phyloP scores from a whole-genome alignment of 2,888 invertebrate species.

The Agrochola circellaris region DNA sequence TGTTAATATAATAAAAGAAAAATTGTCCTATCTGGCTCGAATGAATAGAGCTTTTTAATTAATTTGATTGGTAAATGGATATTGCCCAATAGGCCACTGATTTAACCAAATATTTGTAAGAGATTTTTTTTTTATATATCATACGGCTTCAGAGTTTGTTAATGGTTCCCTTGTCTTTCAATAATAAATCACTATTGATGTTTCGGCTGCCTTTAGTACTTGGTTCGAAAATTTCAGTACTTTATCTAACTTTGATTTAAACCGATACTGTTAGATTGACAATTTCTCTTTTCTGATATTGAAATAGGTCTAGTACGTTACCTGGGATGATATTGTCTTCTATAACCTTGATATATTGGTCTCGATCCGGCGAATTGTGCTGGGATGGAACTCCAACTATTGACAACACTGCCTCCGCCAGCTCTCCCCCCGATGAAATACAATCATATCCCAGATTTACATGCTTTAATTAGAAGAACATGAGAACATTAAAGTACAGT shows the following conservation, averaged over 20 bases:
- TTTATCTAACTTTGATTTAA: background rate
- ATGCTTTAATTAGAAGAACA: constrained; percentile 67
- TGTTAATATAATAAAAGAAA: no score
- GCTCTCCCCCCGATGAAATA: constrained; percentile 69
- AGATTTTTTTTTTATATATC: background rate
- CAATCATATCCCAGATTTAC: constrained; percentile 83
- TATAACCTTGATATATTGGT: constrained; percentile 72
- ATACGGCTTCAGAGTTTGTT: background rate
- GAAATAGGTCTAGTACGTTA: constrained; percentile 55
- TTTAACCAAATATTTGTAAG: no score
- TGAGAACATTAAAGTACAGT: background rate
- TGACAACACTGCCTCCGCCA: constrained; percentile 77
- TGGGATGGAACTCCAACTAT: constrained; percentile 83
- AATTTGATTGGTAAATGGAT: background rate
- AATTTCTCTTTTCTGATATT: background rate
- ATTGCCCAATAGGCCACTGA: no score
- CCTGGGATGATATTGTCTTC: constrained; percentile 78
- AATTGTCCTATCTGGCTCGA: no score
- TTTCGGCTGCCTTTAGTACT: no score
- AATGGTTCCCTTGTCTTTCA: background rate
- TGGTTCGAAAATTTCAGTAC: no score
- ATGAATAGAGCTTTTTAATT: background rate
- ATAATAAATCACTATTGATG: background rate
- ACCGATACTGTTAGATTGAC: background rate
- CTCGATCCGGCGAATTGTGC: constrained; percentile 82